Evolutionary conservation across 2,113 vertebrate genomes (phyloP).

Genomic region (Xiphorhynchus elegans): DNA sequence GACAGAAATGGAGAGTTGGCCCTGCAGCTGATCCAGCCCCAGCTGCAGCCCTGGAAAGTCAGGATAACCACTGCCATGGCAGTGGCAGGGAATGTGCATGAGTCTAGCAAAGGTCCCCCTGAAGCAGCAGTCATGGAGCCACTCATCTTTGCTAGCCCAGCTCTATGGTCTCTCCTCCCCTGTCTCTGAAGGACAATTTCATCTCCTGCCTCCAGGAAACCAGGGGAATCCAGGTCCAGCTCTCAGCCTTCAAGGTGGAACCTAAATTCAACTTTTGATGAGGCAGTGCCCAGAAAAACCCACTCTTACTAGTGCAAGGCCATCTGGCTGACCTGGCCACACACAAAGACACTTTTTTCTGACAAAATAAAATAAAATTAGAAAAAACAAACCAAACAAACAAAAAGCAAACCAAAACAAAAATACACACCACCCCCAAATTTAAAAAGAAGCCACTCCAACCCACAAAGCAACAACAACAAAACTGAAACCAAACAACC

Average conservation of each 20-base stretch:
- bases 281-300: not conserved
- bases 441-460: not conserved
- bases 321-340: not conserved
- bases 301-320: not conserved
- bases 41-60: not conserved
- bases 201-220: not conserved
- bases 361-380: not conserved
- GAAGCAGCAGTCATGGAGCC: not conserved
- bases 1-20: not conserved
- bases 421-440: not conserved
- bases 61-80: not conserved
- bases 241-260: not conserved
- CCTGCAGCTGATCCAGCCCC: not conserved
- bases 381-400: not conserved
- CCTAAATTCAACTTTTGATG: not conserved
- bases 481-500: not conserved
- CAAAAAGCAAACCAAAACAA: not conserved
- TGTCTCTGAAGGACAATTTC: not conserved
- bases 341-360: not conserved
- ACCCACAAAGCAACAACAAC: not conserved
- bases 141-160: not conserved
- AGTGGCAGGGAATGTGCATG: not conserved
- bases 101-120: not conserved
- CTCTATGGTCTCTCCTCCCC: not conserved
- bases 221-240: not conserved